Evolutionary conservation across 2,113 vertebrate genomes (phyloP).

Genomic region (Lethenteron camtschaticum): DNA sequence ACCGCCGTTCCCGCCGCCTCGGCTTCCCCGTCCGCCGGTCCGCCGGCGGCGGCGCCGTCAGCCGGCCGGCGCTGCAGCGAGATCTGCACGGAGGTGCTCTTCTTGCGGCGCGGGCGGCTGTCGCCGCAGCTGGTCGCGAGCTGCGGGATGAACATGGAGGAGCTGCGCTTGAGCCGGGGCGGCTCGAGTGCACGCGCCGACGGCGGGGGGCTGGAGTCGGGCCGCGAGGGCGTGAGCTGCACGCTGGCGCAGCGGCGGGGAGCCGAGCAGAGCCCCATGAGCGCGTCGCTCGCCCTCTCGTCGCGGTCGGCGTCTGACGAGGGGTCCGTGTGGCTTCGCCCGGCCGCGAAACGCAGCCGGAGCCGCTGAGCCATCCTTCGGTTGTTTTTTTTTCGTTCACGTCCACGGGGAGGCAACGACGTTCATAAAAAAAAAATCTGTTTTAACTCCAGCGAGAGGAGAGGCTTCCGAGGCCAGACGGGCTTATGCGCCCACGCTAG

Average conservation of each 20-base stretch:
- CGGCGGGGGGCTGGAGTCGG: constrained; percentile 4
- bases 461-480: too few species aligned
- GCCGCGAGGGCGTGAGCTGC: constrained; percentile 37
- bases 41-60: constrained; percentile 18
- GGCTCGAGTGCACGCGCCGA: too few species aligned
- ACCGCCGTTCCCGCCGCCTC: constrained; percentile 14
- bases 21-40: constrained; percentile 9
- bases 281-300: constrained; percentile 25
- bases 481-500: too few species aligned
- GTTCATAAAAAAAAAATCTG: too few species aligned
- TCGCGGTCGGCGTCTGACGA: constrained; percentile 42
- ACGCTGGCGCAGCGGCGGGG: constrained; percentile 27
- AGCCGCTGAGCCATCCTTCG: constrained; percentile 49
- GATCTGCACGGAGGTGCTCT: constrained; percentile 54
- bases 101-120: constrained; percentile 18
- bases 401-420: too few species aligned
- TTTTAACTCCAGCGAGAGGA: too few species aligned
- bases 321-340: constrained; percentile 68
- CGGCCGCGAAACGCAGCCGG: constrained; percentile 64
- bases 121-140: constrained; percentile 15
- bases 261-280: constrained; percentile 20
- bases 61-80: constrained; percentile 40
- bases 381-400: background rate
- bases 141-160: constrained; percentile 30
- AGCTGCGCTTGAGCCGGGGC: constrained; percentile 19